Conservation (phyloP, 2,113 vertebrate species). For the Diadophis punctatus region DNA sequence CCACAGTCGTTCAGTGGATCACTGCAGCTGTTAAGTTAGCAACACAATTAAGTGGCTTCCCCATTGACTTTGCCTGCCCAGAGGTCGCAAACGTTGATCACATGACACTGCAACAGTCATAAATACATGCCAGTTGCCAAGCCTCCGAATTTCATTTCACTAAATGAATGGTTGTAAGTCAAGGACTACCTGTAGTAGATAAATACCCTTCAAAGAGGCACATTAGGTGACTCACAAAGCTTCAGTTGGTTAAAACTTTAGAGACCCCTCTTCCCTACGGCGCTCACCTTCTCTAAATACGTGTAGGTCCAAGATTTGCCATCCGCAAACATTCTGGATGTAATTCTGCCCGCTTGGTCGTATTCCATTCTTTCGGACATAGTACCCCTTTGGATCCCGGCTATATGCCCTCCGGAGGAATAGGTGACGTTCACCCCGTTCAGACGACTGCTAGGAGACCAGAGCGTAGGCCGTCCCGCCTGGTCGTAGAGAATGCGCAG, state of each 20-base stretch:
- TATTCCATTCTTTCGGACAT: conserved; percentile 99
- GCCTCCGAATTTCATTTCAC: neutral
- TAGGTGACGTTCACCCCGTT: conserved; percentile 97
- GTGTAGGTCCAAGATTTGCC: conserved; percentile 98
- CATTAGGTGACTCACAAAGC: neutral
- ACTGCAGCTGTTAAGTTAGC: neutral
- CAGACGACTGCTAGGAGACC: conserved; percentile 94
- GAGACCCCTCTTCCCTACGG: neutral
- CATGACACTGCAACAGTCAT: neutral
- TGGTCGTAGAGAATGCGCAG: conserved; percentile 93
- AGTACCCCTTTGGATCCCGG: conserved; percentile 93
- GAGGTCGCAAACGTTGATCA: neutral
- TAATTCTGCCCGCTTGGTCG: conserved; percentile 88
- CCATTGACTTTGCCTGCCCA: neutral
- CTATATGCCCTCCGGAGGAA: conserved; percentile 86
- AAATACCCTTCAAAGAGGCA: neutral
- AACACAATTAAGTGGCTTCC: neutral
- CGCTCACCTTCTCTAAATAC: conserved; percentile 85
- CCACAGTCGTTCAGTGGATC: neutral
- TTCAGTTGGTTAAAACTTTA: neutral
- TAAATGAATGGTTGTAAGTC: neutral
- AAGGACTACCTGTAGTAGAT: neutral
- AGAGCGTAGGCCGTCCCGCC: conserved; percentile 89
- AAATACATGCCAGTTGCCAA: neutral
- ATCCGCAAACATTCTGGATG: conserved; percentile 92